Evolutionary conservation across 2,888 invertebrate species (phyloP).

Genomic region (Apotomis capreana): DNA sequence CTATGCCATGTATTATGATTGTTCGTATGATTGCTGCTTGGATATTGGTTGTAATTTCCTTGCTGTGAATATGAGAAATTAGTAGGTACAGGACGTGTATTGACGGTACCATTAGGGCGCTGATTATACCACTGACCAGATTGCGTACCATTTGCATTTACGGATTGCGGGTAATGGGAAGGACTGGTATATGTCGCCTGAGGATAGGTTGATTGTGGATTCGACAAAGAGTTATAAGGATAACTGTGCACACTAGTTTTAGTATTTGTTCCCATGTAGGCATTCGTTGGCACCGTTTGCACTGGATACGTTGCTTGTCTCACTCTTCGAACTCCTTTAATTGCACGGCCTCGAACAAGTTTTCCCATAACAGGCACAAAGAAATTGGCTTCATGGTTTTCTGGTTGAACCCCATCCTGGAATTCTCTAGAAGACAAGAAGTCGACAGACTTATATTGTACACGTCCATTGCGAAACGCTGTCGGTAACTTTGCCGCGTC

Average conservation of each 20-base stretch:
- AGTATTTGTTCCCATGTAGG: not conserved
- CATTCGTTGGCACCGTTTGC: constrained; percentile 41
- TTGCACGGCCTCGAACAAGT: not conserved
- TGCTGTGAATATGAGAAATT: not conserved
- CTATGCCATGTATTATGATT: not conserved
- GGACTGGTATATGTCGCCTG: not conserved
- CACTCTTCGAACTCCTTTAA: constrained; percentile 43
- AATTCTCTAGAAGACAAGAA: not conserved
- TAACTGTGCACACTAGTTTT: not conserved
- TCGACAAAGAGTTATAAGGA: not conserved
- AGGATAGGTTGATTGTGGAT: not conserved
- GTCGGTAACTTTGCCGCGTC: not conserved
- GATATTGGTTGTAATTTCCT: not conserved
- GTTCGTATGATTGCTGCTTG: not conserved
- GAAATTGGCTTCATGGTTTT: not conserved
- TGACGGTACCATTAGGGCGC: not conserved
- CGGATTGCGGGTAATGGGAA: not conserved
- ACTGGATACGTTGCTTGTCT: constrained; percentile 53
- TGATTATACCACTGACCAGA: constrained; percentile 31
- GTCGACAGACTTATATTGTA: not conserved
- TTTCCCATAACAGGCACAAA: not conserved
- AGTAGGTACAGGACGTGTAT: not conserved
- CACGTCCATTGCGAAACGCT: constrained; percentile 3
- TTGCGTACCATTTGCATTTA: constrained; percentile 20
- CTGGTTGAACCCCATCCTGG: not conserved